Base-by-base conservation (phyloP, 1,140 invertebrate genomes). In the Augochlora pura region DNA sequence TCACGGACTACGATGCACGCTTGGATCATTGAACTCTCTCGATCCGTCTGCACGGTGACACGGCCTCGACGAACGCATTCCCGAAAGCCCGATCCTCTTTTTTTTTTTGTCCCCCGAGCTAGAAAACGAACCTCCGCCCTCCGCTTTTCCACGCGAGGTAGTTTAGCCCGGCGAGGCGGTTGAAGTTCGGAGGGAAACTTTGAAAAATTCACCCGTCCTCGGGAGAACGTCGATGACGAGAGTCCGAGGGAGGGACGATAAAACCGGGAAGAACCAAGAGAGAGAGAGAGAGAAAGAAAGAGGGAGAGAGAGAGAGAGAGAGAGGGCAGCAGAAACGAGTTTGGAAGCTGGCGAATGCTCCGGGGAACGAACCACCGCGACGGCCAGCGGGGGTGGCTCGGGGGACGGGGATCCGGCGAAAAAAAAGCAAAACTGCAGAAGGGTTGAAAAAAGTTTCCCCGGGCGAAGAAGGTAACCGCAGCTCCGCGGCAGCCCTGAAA, bases 21-120 rank as follows among this genome's bases (percentile, higher is more conserved):
- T 21, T 71, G 21, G 76, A 77, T 77, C 76, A 64, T 77, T 71
- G 76, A 77, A 77, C 76, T 77, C 67, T 38, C 76, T 64, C 25
- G 75, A 70, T 25, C 12, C 27, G 68, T 32, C 67, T 21, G 66
- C 66, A 18, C 23, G 52, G 32, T 46, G 54, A 49, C 74, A 38
- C 54, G 27, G 52, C 21, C 65, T 32, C 65, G 74, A 77, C 68
- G 69, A 49, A 77, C 46, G 74, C 74, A 69, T 69, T 69, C 65
- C 23, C 39, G 25, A 62, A 60, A 38, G 52, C 8, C 54, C 27
- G 14, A 32, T 42, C 25, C n/a, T n/a, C n/a, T n/a, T n/a, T n/a
- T n/a, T n/a, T n/a, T n/a, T n/a, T 14, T 9, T 39, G n/a, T 57
- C 9, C 57, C 66, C 7, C 14, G 7, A 14, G 12, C n/a, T n/a